These are phyloP conservation scores for Triplophysa rosa DNA, from an alignment of 2,113 vertebrate genomes.

Conservation along the genomic window DNA sequence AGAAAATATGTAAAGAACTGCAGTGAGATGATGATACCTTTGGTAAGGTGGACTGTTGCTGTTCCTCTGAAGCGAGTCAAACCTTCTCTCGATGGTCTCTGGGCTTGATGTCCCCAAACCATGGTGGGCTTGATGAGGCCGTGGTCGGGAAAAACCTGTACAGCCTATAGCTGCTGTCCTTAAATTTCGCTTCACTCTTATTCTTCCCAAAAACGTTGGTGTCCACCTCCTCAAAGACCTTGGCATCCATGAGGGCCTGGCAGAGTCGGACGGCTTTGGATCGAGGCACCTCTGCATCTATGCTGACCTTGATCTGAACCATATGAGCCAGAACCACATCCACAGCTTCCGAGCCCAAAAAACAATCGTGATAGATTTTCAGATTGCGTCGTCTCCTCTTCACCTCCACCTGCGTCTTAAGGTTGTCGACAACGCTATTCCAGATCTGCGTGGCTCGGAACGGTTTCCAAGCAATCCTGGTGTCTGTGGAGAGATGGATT, in stretches of 20 bases:
- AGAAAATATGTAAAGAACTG: not conserved
- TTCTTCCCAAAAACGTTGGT: slow-evolving; percentile 89
- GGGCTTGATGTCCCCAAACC: slow-evolving; percentile 44
- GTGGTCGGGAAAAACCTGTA: slow-evolving; percentile 79
- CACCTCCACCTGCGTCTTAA: slow-evolving; percentile 88
- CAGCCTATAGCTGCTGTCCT: slow-evolving; percentile 91
- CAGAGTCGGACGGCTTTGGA: slow-evolving; percentile 91
- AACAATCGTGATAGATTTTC: slow-evolving; percentile 89
- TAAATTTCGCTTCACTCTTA: slow-evolving; percentile 82
- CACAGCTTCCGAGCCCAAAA: slow-evolving; percentile 92
- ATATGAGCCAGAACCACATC: slow-evolving; percentile 90
- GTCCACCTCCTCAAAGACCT: slow-evolving; percentile 90
- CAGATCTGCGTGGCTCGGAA: slow-evolving; percentile 93
- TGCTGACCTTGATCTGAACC: slow-evolving; percentile 88
- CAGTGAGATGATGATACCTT: slow-evolving; percentile 57
- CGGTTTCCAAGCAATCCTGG: slow-evolving; percentile 86
- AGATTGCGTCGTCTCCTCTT: slow-evolving; percentile 90
- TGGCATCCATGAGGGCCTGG: slow-evolving; percentile 92
- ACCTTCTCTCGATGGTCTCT: slow-evolving; percentile 69
- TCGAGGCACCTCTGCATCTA: slow-evolving; percentile 87
- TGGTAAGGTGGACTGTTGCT: slow-evolving; percentile 52
- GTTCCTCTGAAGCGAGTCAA: slow-evolving; percentile 66
- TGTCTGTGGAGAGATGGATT: slow-evolving; percentile 65
- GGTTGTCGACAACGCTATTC: slow-evolving; percentile 90
- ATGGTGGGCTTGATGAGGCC: too few relatives aligned